These are phyloP conservation scores for Synergus umbraculus DNA, from an alignment of 2,888 invertebrate genomes.

Conservation along the genomic window DNA sequence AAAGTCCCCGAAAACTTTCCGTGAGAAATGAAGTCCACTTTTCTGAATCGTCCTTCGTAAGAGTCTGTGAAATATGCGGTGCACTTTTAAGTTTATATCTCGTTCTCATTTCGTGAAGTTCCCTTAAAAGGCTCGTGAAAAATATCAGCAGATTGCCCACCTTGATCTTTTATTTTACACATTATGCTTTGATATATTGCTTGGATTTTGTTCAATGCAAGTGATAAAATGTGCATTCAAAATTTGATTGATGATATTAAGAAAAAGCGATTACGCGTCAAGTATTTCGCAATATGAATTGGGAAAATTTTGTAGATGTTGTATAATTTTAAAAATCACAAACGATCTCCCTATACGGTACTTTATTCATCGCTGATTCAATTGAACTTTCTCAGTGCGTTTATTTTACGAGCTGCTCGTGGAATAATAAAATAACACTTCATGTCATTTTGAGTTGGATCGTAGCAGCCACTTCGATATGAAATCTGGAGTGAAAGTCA, in stretches of 20 bases:
- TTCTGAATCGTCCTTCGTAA: neutral
- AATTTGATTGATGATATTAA: neutral
- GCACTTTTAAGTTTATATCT: constrained; percentile 16
- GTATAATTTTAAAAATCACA: neutral
- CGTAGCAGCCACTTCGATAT: neutral
- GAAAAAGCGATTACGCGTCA: too few relatives aligned
- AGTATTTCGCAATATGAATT: neutral
- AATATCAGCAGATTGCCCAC: neutral
- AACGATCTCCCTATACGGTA: neutral
- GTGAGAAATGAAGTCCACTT: neutral
- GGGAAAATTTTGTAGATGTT: neutral
- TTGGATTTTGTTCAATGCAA: neutral
- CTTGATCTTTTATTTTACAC: constrained; percentile 18
- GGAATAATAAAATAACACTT: constrained; percentile 3
- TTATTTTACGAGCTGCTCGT: neutral
- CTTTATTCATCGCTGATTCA: neutral
- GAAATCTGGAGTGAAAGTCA: neutral
- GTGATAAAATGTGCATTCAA: neutral
- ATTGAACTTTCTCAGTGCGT: constrained; percentile 7
- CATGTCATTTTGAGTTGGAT: neutral
- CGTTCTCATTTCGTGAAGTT: constrained; percentile 6
- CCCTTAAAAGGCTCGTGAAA: neutral
- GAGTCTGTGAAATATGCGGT: constrained; percentile 3
- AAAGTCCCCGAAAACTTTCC: neutral
- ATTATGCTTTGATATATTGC: neutral